Evolutionary conservation across 2,888 invertebrate genomes (phyloP).

Genomic region (Drepanosiphum platanoidis): DNA sequence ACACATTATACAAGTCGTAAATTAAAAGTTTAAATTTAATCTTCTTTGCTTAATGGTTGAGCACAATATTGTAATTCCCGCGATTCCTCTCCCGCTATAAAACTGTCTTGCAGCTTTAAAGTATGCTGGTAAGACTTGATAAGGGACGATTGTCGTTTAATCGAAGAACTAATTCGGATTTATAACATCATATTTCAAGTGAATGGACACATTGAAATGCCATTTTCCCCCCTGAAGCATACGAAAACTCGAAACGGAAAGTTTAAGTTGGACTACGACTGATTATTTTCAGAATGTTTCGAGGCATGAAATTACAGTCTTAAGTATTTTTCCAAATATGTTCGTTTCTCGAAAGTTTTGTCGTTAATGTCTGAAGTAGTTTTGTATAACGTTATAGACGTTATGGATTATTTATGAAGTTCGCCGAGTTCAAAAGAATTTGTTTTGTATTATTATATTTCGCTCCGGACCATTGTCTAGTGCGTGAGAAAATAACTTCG

Average conservation of each 20-base stretch:
- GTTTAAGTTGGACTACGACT: slow-evolving; percentile 5
- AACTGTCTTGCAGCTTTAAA: neutral
- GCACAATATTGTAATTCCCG: neutral
- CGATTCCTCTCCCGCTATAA: neutral
- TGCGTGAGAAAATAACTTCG: neutral
- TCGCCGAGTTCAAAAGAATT: neutral
- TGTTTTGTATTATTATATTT: neutral
- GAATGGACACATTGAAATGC: slow-evolving; percentile 49
- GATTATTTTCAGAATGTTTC: slow-evolving; percentile 50
- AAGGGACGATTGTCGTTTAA: slow-evolving; percentile 46
- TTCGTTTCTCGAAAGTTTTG: slow-evolving; percentile 41
- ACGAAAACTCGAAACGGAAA: slow-evolving; percentile 26
- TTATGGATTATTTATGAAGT: slow-evolving; percentile 5
- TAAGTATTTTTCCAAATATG: slow-evolving; percentile 47
- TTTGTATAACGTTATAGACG: slow-evolving; percentile 17
- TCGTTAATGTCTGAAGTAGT: slow-evolving; percentile 27
- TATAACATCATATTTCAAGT: slow-evolving; percentile 56
- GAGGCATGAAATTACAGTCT: slow-evolving; percentile 54
- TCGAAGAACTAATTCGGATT: slow-evolving; percentile 59
- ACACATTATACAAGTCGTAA: slow-evolving; percentile 11
- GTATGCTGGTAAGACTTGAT: slow-evolving; percentile 42
- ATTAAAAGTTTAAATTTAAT: slow-evolving; percentile 46
- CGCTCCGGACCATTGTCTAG: neutral
- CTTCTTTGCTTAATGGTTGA: slow-evolving; percentile 14
- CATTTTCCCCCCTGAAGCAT: neutral